A percentile compares a stretch with the other conserved stretches of the same genome.
These are phyloP conservation scores for Cavia porcellus DNA, from an alignment of 2,113 vertebrate species.

Conservation along the genomic window DNA sequence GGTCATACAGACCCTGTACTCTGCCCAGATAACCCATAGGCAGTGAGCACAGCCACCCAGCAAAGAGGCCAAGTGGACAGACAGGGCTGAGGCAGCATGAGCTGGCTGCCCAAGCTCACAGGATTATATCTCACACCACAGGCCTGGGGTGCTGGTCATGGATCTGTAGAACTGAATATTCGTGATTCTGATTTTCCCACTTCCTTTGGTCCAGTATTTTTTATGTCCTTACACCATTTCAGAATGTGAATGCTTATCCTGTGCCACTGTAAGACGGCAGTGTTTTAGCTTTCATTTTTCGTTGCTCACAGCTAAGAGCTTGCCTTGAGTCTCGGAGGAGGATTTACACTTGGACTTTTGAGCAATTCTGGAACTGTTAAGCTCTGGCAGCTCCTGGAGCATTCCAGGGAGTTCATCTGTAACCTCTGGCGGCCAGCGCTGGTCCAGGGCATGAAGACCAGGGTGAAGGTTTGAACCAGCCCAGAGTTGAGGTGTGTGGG, in stretches of 20 bases:
- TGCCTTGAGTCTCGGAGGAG: not conserved
- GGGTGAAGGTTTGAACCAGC: not conserved
- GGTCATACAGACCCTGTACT: not conserved
- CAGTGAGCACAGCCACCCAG: not conserved
- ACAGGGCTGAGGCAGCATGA: not conserved
- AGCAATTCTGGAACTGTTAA: not conserved
- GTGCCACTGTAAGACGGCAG: not conserved
- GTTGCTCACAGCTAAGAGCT: not conserved
- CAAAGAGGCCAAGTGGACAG: not conserved
- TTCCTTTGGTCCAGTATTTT: not conserved
- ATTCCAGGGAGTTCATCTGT: not conserved
- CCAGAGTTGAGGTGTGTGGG: not conserved
- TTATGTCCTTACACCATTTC: not conserved
- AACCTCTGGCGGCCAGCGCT: not conserved
- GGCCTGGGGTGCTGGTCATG: not conserved
- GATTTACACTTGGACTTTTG: not conserved
- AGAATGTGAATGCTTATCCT: not conserved
- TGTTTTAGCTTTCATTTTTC: not conserved
- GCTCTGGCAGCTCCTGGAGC: not conserved
- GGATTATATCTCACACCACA: not conserved
- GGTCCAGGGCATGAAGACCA: accelerated
- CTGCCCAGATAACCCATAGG: not conserved
- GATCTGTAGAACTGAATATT: not conserved
- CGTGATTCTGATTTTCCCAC: not conserved
- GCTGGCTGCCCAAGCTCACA: not conserved